Evolutionary conservation across 2,888 invertebrate species (phyloP).

Genomic region (Papilio elwesi): DNA sequence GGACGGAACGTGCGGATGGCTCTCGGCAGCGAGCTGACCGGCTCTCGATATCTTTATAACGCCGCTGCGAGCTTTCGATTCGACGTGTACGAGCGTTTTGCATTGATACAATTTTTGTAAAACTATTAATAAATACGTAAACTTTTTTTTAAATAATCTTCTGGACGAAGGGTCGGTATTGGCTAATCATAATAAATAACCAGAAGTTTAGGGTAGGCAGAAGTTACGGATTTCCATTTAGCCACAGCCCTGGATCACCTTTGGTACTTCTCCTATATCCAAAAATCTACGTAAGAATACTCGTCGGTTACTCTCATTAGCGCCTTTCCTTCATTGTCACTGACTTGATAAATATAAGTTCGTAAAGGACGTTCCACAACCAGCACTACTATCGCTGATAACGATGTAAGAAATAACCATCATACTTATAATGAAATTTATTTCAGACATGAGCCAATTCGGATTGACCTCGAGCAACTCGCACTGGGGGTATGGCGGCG

Average conservation of each 20-base stretch:
- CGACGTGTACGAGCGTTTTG: slow-evolving; percentile 18
- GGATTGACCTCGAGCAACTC: slow-evolving; percentile 93
- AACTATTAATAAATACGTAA: background rate
- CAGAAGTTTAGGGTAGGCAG: too few species aligned
- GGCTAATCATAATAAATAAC: too few species aligned
- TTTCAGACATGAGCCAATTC: slow-evolving; percentile 93
- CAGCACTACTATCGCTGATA: background rate
- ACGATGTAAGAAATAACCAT: background rate
- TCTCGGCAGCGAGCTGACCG: slow-evolving; percentile 56
- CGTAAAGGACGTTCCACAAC: too few species aligned
- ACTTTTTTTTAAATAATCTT: background rate
- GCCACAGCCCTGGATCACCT: too few species aligned
- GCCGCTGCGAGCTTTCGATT: slow-evolving; percentile 45
- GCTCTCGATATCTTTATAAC: slow-evolving; percentile 71
- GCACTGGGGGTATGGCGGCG: slow-evolving; percentile 94
- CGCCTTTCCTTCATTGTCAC: too few species aligned
- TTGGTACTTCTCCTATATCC: too few species aligned
- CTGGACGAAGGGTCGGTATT: too few species aligned
- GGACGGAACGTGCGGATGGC: slow-evolving; percentile 58
- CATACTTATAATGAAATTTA: background rate
- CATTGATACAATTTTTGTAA: slow-evolving; percentile 15
- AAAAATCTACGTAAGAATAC: too few species aligned
- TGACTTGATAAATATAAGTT: too few species aligned
- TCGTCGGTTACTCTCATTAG: too few species aligned
- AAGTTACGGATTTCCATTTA: too few species aligned